Conservation (phyloP, 2,797 vertebrate species). For the Spinus pinus region DNA sequence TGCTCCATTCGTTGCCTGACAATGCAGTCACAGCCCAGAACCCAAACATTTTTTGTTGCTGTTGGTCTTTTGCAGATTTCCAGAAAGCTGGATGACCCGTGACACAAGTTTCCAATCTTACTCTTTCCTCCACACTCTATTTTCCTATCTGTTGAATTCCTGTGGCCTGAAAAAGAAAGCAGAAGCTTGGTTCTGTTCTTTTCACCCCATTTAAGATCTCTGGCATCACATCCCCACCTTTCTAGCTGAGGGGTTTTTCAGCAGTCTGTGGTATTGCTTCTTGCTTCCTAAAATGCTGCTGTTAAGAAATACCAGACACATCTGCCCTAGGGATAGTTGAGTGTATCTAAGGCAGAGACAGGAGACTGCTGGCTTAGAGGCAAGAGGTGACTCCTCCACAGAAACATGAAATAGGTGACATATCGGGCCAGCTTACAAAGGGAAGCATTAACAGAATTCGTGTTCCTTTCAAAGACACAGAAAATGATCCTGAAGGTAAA, state of each 20-base stretch:
- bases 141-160: background rate
- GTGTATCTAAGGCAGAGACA: background rate
- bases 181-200: background rate
- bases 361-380: background rate
- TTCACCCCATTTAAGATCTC: background rate
- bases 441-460: background rate
- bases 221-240: background rate
- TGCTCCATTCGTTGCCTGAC: background rate
- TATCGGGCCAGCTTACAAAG: background rate
- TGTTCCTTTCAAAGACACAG: background rate
- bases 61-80: background rate
- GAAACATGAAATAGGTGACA: background rate
- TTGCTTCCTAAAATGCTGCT: constrained; percentile 13
- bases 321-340: background rate
- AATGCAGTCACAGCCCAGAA: background rate
- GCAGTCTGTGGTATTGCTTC: background rate
- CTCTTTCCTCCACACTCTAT: background rate
- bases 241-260: background rate
- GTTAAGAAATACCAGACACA: background rate
- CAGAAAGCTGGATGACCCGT: background rate
- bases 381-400: background rate
- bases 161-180: background rate
- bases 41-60: background rate
- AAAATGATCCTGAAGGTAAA: background rate
- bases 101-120: background rate